Evolutionary conservation across 1,140 invertebrate genomes (phyloP), one percentile per base, ranked within the genome.

Genomic region (Mercenaria mercenaria): DNA sequence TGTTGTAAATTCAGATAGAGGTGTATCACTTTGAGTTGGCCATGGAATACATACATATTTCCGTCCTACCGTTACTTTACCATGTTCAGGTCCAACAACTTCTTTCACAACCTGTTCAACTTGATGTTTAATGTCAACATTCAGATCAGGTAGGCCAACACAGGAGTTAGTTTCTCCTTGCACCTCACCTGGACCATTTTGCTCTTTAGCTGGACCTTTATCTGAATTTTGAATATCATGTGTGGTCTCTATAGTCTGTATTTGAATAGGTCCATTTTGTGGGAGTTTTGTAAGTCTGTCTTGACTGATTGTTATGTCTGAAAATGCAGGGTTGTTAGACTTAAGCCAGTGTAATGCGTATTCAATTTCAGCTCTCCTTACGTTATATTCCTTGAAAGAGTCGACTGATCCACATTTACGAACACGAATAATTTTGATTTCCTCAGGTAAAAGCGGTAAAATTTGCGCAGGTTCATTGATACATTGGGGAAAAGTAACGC

Each of bases 1-100:
- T 41, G 76, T 92, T 15, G 81, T 86, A 37, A 92, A 88, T 77
- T 92, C 89, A 26, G 91, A 90, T 11, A 92, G 10, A 56, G 91
- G 89, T 4, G 13, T 72, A 64, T 86, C 67, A 15, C 26, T 37
- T 43, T 72, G 47, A 34, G 91, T 90, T 29, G 86, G 91, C 91
- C 89, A 92, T 47, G 89, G 89, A 23, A 90, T 83, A 26, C 13
- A 43, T 18, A 86, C 11, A 56, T 52, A 52, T 41, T 52, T 79
- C 77, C 72, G 83, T 34, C 77, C 79, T 37, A 37, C 18, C n/a
- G 18, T 83, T 18, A 64, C 34, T 4, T 64, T 3, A 18, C 18
- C 26, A 67, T 39, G 18, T 11, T 72, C 29, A 52, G 59, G 56
- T 52, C 43, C 56, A 74, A 77, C n/a, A 34, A 92, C 47, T 59